Evolutionary conservation across 2,888 invertebrate genomes (phyloP).

Genomic region (Diplazon laetatorius): DNA sequence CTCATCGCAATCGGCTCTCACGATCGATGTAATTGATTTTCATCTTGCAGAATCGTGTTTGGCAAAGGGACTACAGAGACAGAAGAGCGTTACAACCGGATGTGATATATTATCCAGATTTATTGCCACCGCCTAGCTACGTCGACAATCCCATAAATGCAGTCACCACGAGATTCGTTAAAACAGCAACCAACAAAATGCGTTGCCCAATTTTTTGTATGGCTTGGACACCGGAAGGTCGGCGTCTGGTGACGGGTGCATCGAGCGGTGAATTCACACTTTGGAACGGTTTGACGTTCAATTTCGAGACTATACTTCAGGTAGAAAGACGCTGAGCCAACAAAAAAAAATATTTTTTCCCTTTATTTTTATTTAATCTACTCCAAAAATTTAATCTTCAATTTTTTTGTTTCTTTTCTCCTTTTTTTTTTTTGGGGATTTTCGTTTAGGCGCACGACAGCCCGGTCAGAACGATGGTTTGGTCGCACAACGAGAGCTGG

Average conservation of each 20-base stretch:
- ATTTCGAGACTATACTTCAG: constrained; percentile 99
- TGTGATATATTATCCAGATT: constrained; percentile 95
- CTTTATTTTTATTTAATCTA: not conserved
- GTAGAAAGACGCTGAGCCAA: no score
- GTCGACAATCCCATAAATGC: constrained; percentile 98
- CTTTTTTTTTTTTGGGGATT: not conserved
- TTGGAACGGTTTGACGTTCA: constrained; percentile 99
- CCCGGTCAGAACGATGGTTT: constrained; percentile 99
- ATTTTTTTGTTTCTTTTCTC: no score
- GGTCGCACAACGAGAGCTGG: constrained; percentile 99
- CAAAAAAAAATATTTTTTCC: constrained; percentile 1
- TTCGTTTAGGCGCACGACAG: constrained; percentile 96
- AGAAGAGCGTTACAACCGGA: constrained; percentile 96
- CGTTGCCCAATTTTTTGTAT: constrained; percentile 99
- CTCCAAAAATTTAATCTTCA: not conserved
- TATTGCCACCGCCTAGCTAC: constrained; percentile 97
- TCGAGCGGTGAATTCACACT: constrained; percentile 99
- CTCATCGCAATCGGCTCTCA: no score
- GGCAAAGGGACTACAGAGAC: constrained; percentile 97
- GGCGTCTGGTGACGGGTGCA: constrained; percentile 98
- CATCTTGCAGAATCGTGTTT: constrained; percentile 90
- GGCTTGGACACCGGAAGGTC: constrained; percentile 99
- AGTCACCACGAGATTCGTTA: constrained; percentile 96
- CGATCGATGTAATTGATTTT: constrained; percentile 9
- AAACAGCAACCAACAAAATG: constrained; percentile 99